These are phyloP conservation scores for Scomberomorus guttatus DNA, from an alignment of 2,797 vertebrate genomes.

Conservation along the genomic window DNA sequence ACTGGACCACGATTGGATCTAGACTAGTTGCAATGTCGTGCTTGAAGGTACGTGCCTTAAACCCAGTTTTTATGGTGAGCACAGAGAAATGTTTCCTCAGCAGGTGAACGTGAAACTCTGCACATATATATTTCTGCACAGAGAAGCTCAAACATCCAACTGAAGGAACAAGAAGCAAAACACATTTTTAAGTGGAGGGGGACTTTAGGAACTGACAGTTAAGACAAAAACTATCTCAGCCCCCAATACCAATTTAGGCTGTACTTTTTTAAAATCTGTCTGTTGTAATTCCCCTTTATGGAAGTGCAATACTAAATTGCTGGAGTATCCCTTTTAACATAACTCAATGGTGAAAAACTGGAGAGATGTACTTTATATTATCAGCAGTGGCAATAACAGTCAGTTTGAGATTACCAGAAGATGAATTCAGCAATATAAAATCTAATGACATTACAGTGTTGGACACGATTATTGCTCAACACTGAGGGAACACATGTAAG, in stretches of 20 bases:
- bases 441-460: not conserved
- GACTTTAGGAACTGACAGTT: too few species aligned
- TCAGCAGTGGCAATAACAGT: not conserved
- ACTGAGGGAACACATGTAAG: not conserved
- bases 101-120: too few species aligned
- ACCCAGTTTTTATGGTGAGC: too few species aligned
- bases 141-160: too few species aligned
- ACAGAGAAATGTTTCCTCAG: too few species aligned
- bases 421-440: not conserved
- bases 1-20: too few species aligned
- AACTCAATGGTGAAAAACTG: not conserved
- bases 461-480: not conserved
- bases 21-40: too few species aligned
- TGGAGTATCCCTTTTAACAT: not conserved
- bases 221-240: too few species aligned
- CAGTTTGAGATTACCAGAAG: conserved; percentile 16
- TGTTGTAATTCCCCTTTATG: not conserved
- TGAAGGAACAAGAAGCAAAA: too few species aligned
- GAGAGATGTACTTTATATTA: not conserved
- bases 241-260: not conserved
- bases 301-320: not conserved
- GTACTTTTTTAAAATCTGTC: not conserved
- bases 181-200: too few species aligned
- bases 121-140: too few species aligned
- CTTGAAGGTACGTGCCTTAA: too few species aligned